Percentiles rank a stretch among this genome's conserved stretches.
Evolutionary conservation across 2,797 vertebrate species (phyloP).

Genomic region (Xyrichtys novacula): DNA sequence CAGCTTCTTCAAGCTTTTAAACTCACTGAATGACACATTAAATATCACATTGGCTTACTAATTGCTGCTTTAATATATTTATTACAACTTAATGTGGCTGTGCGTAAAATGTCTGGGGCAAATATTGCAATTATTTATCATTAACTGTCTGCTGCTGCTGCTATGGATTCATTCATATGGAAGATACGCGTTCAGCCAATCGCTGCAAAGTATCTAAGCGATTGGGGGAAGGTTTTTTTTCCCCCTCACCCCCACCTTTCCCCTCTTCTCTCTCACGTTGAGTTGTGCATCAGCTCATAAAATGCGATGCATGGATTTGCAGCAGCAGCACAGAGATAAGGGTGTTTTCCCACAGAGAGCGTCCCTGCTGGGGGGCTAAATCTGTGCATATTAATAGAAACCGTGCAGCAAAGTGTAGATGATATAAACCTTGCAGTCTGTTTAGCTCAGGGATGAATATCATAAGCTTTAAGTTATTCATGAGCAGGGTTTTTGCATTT

Average conservation of each 20-base stretch:
- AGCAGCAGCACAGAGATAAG: constrained; percentile 34
- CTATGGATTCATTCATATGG: constrained; percentile 50
- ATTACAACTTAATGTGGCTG: neutral
- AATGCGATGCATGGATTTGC: constrained; percentile 20
- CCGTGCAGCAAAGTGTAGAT: constrained; percentile 27
- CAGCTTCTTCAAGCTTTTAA: neutral
- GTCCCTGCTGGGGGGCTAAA: neutral
- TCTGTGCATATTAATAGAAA: constrained; percentile 36
- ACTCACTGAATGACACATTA: neutral
- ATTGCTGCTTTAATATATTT: neutral
- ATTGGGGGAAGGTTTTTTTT: constrained; percentile 48
- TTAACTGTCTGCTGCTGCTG: constrained; percentile 23
- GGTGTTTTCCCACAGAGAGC: constrained; percentile 23
- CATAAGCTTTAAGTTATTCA: constrained; percentile 11
- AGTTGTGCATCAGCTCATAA: constrained; percentile 44
- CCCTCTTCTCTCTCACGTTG: constrained; percentile 18
- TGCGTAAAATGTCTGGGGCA: neutral
- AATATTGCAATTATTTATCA: neutral
- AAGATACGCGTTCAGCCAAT: constrained; percentile 63
- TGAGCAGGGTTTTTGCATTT: neutral
- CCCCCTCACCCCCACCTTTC: constrained; percentile 10
- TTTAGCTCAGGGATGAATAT: no score
- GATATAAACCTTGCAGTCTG: neutral
- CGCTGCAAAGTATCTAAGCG: constrained; percentile 57
- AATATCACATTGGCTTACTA: neutral